Base-by-base conservation (phyloP, 2,113 vertebrate genomes). In the Tragelaphus strepsiceros region DNA sequence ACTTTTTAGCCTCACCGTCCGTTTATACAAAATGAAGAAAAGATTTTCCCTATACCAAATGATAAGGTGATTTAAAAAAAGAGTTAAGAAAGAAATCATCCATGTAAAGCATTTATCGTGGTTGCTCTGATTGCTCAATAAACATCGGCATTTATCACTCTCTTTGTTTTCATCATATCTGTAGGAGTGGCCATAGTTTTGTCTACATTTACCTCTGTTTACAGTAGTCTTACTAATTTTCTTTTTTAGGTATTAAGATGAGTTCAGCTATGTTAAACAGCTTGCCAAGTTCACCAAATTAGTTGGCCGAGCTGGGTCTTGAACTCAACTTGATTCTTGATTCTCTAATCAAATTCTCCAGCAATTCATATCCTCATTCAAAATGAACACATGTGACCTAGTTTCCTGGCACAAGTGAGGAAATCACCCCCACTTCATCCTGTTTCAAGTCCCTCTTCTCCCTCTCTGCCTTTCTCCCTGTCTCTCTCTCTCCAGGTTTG, bases 251-350 rank as follows among this genome's bases (percentile, higher is more conserved):
- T n/a, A 43, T 96, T 71, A 97, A 93, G 86, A 32, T 51, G 58
- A 91, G 80, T 59, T 58, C 53, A 84, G 58, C 71, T 67, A 77
- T 19, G 28, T 32, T 59, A 84, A 88, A 77, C 74, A 89, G 46
- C 26, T 95, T 94, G 53, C 64, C 89, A 97, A 91, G 26, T 93
- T 89, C 80, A 87, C 82, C 82, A 95, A 94, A 93, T 96, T 74
- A 90, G 32, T 91, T 96, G 96, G 46, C 35, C 43, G 24, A 92
- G 64, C 53, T 94, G 54, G 80, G 22, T 59, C 85, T 93, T 17
- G 16, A 93, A 91, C 49, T 94, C 78, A 49, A 82, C 86, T 93
- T 93, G 81, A 87, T 77, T 88, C 85, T 92, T 96, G 90, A 97
- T 84, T 87, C 32, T 87, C 43, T 93, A 88, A 88, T 94, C 91